These are phyloP conservation scores for Mesochorus sp. DNA, from an alignment of 2,888 invertebrate genomes.

Conservation along the genomic window DNA sequence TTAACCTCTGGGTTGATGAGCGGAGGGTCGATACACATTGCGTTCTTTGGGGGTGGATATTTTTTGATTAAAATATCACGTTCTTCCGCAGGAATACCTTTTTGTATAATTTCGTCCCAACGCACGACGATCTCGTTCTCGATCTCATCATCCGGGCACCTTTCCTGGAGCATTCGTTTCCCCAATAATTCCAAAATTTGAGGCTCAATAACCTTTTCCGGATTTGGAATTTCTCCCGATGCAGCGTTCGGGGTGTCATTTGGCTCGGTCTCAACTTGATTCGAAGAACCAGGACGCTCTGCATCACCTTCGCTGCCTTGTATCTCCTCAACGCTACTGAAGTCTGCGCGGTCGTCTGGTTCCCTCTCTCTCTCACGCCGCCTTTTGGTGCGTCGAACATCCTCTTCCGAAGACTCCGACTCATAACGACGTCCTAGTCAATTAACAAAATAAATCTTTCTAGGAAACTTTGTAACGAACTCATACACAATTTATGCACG, in stretches of 20 bases:
- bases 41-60: conserved; percentile 9
- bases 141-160: not conserved
- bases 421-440: not conserved
- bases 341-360: not conserved
- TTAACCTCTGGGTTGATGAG: not conserved
- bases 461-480: not conserved
- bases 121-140: not conserved
- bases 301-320: not conserved
- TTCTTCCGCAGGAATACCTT: conserved; percentile 6
- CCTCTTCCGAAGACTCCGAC: not conserved
- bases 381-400: not conserved
- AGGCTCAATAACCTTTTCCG: not conserved
- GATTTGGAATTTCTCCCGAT: not conserved
- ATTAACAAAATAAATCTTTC: not conserved
- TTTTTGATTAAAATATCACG: not conserved
- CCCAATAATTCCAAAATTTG: conserved; percentile 4
- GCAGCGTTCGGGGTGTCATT: not conserved
- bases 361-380: not conserved
- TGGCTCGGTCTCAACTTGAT: not conserved
- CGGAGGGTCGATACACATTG: conserved; percentile 3
- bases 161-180: not conserved
- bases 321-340: not conserved
- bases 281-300: not conserved
- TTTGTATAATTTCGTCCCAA: conserved; percentile 16
- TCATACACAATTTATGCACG: not conserved